A percentile compares a stretch with the other conserved stretches of the same genome.
These are phyloP conservation scores for Caprella mutica DNA, from an alignment of 2,888 invertebrate genomes.

Conservation along the genomic window DNA sequence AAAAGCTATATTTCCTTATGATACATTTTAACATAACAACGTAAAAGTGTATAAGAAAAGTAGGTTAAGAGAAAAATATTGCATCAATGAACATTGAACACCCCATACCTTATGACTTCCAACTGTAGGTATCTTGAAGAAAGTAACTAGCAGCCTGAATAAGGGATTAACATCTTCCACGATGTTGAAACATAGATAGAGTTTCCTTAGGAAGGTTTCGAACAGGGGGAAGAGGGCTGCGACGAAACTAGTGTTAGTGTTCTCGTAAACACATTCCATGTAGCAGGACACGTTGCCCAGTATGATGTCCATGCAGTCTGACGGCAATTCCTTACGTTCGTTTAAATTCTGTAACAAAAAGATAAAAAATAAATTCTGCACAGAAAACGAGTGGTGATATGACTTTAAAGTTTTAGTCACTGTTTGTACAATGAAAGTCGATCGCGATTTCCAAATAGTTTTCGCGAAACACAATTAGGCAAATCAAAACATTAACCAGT, in stretches of 20 bases:
- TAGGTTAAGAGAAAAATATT: no score
- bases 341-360: conserved; percentile 52
- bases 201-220: conserved; percentile 71
- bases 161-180: conserved; percentile 39
- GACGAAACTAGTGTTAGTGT: conserved; percentile 68
- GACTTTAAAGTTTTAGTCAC: not conserved
- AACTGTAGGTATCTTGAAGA: conserved; percentile 72
- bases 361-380: not conserved
- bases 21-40: no score
- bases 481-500: not conserved
- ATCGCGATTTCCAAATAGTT: not conserved
- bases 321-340: conserved; percentile 60
- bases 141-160: conserved; percentile 62
- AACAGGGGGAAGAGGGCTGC: conserved; percentile 64
- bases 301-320: conserved; percentile 61
- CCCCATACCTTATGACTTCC: conserved; percentile 43
- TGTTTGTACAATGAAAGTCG: not conserved
- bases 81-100: not conserved
- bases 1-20: no score
- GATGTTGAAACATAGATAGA: conserved; percentile 40
- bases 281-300: conserved; percentile 86
- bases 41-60: no score
- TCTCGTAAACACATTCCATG: conserved; percentile 70
- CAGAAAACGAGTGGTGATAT: not conserved
- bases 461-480: not conserved